Evolutionary conservation across 2,888 invertebrate genomes (phyloP), one percentile per base, ranked within the genome.

Genomic region (Troilus luridus): DNA sequence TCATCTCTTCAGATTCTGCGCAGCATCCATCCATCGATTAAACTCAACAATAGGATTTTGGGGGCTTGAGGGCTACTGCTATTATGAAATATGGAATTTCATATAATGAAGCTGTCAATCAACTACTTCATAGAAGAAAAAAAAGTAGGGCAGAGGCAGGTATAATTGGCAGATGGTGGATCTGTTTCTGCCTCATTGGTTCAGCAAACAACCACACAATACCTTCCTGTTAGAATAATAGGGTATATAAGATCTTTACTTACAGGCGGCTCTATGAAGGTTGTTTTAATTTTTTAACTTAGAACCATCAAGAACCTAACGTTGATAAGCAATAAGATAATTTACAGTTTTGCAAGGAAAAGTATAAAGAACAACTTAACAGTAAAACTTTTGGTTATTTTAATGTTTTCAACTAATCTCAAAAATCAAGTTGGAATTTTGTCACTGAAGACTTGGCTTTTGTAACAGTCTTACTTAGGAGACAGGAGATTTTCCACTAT

Each of bases 81-180:
- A 88, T 89, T 88, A 91, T 89, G 62, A 91, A 91, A 88, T 91
- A 91, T 91, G 91, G 90, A 85, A 91, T 91, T 67, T 58, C 88
- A 91, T 90, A 91, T 89, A 91, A 91, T 88, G 88, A 91, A 81
- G 58, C 91, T 91, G 91, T 89, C 91, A 91, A 89, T 89, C 91
- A 91, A 56, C 60, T 59, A 59, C n/a, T 67, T 14, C 19, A 64
- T 12, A 91, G 54, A 91, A 56, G 12, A 88, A 88, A 88, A 27
- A 60, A 62, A 62, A 41, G 88, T 41, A 88, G 88, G 64, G 59
- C 64, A 59, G 64, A 58, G 64, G 58, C 90, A 90, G 90, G 90
- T 90, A 90, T 90, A 85, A 90, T 85, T 58, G 90, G 64, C 77
- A 58, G 90, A 90, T 88, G 88, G 64, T 62, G 41, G 72, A 41